Evolutionary conservation across 2,888 invertebrate species (phyloP).

Genomic region (Eugnorisma glareosa): DNA sequence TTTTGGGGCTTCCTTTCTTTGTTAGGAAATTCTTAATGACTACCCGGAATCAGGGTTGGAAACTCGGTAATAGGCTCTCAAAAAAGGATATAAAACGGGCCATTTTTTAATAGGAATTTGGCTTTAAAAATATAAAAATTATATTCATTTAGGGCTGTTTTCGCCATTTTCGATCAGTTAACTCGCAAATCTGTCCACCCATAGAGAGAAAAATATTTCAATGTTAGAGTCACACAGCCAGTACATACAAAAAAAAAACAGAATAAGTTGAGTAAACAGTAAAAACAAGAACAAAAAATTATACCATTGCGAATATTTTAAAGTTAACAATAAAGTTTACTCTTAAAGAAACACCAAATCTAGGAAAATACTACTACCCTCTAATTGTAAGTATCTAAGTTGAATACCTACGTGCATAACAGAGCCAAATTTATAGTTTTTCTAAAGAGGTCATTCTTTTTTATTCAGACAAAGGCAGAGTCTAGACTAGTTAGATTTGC

Average conservation of each 20-base stretch:
- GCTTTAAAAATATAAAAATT: neutral
- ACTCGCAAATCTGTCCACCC: neutral
- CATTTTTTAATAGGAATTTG: neutral
- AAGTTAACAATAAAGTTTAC: neutral
- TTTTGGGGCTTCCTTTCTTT: slow-evolving; percentile 1
- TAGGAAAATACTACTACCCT: too few species aligned
- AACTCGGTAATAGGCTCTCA: slow-evolving; percentile 1
- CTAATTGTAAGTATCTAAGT: too few species aligned
- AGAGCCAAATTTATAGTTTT: too few species aligned
- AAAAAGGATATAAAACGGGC: neutral
- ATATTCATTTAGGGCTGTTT: neutral
- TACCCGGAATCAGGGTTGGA: neutral
- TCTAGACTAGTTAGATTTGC: neutral
- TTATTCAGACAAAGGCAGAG: neutral
- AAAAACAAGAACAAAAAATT: neutral
- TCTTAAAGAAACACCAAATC: too few species aligned
- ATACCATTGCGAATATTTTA: neutral
- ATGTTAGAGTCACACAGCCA: neutral
- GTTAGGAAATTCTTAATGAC: slow-evolving; percentile 14
- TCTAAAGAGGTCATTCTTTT: neutral
- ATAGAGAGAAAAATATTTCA: neutral
- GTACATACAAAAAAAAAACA: neutral
- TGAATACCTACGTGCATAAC: too few species aligned
- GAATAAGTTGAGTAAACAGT: neutral
- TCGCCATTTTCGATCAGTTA: neutral